phyloP scores from a whole-genome alignment of 2,797 vertebrate genomes.

The Enteromius trimaculatus region DNA sequence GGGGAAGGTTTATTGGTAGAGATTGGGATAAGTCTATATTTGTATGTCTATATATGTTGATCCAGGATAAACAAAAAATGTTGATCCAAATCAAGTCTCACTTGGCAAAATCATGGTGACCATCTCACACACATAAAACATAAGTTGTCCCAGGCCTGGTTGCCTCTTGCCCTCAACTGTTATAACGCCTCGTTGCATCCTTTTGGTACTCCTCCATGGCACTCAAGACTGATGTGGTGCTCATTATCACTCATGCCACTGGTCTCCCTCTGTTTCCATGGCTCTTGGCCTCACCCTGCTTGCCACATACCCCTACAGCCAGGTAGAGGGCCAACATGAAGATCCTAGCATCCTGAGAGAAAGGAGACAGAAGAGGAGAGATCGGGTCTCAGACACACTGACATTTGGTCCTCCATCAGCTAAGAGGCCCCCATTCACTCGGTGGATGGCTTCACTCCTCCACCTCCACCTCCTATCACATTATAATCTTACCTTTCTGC shows the following conservation, averaged over 20 bases:
- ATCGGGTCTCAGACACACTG: background rate
- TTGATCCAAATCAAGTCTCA: no score
- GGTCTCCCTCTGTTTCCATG: background rate
- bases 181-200: background rate
- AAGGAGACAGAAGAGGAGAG: background rate
- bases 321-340: background rate
- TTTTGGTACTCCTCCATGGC: background rate
- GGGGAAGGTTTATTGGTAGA: no score
- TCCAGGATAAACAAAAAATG: no score
- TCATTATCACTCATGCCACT: background rate
- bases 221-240: background rate
- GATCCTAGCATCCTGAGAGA: background rate
- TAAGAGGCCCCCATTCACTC: background rate
- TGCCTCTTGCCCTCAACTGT: background rate
- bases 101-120: no score
- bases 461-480: background rate
- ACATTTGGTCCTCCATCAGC: background rate
- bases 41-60: no score
- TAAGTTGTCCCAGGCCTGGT: background rate
- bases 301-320: background rate
- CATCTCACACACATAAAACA: background rate
- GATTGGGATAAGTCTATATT: no score
- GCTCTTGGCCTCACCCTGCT: background rate
- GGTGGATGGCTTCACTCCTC: background rate
- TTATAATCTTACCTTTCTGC: background rate